phyloP scores from a whole-genome alignment of 2,797 vertebrate genomes.

The Tachyglossus aculeatus region DNA sequence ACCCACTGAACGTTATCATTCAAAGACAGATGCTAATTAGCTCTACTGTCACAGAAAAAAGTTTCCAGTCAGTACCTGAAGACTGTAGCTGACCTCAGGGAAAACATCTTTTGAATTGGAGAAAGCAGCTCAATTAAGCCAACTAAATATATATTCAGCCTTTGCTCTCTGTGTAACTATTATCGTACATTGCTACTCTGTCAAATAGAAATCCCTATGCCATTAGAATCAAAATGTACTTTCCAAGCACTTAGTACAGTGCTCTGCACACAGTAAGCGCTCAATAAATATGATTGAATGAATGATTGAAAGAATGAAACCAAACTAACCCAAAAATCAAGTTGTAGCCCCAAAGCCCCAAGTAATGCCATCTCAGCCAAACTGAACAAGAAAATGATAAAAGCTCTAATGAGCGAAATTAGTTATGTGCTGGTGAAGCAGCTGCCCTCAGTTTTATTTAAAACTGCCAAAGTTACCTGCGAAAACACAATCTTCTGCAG shows the following conservation, averaged over 20 bases:
- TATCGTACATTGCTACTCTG: background rate
- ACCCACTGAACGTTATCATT: constrained; percentile 21
- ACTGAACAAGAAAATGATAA: background rate
- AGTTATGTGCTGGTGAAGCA: background rate
- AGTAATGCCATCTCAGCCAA: background rate
- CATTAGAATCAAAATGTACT: too few relatives aligned
- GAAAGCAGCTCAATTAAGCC: background rate
- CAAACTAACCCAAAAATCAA: background rate
- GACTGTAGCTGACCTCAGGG: background rate
- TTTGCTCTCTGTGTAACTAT: background rate
- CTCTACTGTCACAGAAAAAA: background rate
- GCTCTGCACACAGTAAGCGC: too few relatives aligned
- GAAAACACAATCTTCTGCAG: background rate
- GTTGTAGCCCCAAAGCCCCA: background rate
- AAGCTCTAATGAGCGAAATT: background rate
- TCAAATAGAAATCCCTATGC: background rate
- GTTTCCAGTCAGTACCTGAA: background rate
- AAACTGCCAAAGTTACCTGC: background rate
- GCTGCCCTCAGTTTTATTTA: background rate
- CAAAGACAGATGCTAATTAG: constrained; percentile 33
- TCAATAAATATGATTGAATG: too few relatives aligned
- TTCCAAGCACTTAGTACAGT: too few relatives aligned
- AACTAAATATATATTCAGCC: background rate
- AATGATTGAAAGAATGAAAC: too few relatives aligned
- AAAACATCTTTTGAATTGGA: background rate